Evolutionary conservation across 2,797 vertebrate genomes (phyloP).

Genomic region (Dendrocincla tyrannina): DNA sequence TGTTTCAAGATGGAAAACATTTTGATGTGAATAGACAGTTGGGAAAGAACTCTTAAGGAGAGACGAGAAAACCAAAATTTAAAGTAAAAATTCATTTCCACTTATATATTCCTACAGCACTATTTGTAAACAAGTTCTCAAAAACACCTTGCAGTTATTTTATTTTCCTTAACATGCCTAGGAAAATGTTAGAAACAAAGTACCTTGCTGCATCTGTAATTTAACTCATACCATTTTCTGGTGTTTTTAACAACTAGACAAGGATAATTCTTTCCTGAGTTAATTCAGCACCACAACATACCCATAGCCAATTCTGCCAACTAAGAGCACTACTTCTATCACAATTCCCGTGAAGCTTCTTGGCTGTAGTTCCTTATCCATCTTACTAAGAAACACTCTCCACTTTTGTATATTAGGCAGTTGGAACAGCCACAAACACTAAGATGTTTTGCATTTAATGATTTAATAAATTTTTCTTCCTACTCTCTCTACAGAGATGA

Average conservation of each 20-base stretch:
- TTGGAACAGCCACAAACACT: neutral
- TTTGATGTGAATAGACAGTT: neutral
- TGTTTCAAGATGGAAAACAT: neutral
- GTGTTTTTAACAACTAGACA: neutral
- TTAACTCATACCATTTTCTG: neutral
- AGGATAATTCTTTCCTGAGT: neutral
- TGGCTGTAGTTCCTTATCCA: neutral
- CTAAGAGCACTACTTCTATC: neutral
- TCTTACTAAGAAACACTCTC: neutral
- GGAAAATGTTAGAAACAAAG: neutral
- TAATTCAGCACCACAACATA: neutral
- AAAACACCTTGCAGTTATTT: neutral
- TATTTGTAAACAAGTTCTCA: neutral
- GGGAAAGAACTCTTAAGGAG: neutral
- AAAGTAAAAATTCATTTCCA: neutral
- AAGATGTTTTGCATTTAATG: neutral
- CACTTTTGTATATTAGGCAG: neutral
- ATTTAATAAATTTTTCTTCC: neutral
- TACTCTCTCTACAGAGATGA: neutral
- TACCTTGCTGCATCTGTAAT: neutral
- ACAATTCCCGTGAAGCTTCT: neutral
- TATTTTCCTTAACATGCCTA: neutral
- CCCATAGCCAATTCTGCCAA: neutral
- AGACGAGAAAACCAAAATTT: neutral
- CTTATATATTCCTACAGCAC: neutral